Base-by-base conservation (phyloP, 2,888 invertebrate species). In the Loripinus fragilis region DNA sequence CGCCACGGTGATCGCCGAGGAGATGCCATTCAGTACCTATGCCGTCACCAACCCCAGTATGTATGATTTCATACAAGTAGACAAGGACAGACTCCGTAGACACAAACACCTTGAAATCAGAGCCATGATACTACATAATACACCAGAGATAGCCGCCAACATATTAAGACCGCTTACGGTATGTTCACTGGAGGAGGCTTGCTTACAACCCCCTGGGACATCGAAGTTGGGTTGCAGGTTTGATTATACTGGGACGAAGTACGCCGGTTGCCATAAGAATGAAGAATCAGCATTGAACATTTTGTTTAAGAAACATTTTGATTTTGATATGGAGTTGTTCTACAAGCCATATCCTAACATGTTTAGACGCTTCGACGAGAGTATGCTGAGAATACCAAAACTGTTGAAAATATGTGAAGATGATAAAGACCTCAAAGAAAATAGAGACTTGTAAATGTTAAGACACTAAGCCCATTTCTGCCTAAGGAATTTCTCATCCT, bases 201-300 rank as follows among this genome's bases (percentile, higher is more conserved):
- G 94, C 78, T 88, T 94, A 76, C 88, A 90, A 0, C 94, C 93
- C 2, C 76, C 80, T 0, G 88, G 89, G 0, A n/a, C n/a, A n/a
- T 74, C 90, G 2, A 66, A 81, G 33, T 66, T 80, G 23, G 67
- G 72, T 10, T 92, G 92, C 71, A 86, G 88, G 28, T 83, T 85
- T 33, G 86, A 88, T 5, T 76, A 87, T 25, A 83, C 87, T 7
- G 83, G 85, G 10, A 79, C 81, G n/a, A 76, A 75, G 23, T 87
- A 88, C 70, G 91, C 90, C 10, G 78, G 84, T 33, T 93, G 93
- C 72, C 93, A 94, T 81, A 76, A 91, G 15, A 93, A 87, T 69
- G 93, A 93, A 70, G 93, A 93, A 85, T 93, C 93, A 0, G 93
- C 92, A 8, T 83, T 94, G 20, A 94, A 94, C 78, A 87, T 94